phyloP scores from a whole-genome alignment of 2,113 vertebrate genomes.

The Zeus faber region DNA sequence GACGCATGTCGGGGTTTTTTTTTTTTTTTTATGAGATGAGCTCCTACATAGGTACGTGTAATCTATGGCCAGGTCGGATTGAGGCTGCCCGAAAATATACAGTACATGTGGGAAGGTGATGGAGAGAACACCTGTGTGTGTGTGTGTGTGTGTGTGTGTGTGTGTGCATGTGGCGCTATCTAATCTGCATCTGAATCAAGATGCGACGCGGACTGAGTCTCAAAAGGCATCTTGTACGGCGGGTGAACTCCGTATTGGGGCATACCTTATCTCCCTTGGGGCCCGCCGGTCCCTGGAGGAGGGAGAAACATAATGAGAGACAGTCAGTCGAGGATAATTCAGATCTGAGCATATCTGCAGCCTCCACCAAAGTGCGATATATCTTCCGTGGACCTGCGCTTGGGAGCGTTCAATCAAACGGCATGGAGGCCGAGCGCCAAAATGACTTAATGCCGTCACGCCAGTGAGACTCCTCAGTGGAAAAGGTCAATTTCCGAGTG shows the following conservation, averaged over 20 bases:
- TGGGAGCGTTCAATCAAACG: constrained; percentile 28
- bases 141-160: constrained; percentile 5
- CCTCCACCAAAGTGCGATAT: constrained; percentile 18
- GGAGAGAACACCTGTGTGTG: constrained; percentile 23
- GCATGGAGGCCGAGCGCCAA: background rate
- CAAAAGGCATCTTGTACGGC: constrained; percentile 6
- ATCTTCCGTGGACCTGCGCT: constrained; percentile 17
- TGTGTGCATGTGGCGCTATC: constrained; percentile 1
- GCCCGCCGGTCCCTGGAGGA: constrained; percentile 83
- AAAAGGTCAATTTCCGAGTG: background rate
- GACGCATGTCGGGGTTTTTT: no score
- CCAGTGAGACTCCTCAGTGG: constrained; percentile 30
- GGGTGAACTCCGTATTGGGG: constrained; percentile 22
- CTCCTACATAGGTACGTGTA: constrained; percentile 47
- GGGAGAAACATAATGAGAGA: constrained; percentile 42
- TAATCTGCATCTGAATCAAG: no score
- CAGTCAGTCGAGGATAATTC: constrained; percentile 50
- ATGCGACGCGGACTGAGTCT: background rate
- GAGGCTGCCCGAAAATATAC: background rate
- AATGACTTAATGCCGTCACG: constrained; percentile 17
- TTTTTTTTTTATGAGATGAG: no score
- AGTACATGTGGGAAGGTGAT: constrained; percentile 24
- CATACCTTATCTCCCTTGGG: constrained; percentile 93
- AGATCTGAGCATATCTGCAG: constrained; percentile 13
- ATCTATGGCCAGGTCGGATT: constrained; percentile 41